These are phyloP conservation scores for Ochotona curzoniae DNA, from an alignment of 2,113 vertebrate genomes.

Conservation along the genomic window DNA sequence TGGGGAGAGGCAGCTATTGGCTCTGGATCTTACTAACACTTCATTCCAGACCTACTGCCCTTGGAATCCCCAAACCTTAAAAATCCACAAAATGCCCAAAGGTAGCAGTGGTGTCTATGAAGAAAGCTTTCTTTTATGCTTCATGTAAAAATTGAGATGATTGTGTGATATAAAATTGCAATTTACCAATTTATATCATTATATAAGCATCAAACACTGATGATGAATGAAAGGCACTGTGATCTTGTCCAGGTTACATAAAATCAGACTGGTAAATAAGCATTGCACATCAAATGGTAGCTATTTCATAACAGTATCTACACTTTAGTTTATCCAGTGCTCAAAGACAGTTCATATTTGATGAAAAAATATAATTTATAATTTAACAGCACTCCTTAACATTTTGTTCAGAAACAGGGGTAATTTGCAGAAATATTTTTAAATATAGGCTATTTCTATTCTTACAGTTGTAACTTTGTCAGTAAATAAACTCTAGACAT, in stretches of 20 bases:
- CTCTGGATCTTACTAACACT: no score
- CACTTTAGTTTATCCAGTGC: no score
- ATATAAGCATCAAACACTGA: background rate
- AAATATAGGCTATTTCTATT: background rate
- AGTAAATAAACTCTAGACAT: conserved; percentile 7
- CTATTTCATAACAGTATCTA: background rate
- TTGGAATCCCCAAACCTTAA: background rate
- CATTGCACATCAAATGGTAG: background rate
- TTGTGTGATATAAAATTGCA: background rate
- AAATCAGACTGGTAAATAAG: background rate
- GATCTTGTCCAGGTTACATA: background rate
- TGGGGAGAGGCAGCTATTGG: no score
- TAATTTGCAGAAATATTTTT: background rate
- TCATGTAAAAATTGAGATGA: background rate
- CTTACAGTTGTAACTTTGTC: background rate
- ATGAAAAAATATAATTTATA: background rate
- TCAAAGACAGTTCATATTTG: background rate
- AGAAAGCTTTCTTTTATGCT: background rate
- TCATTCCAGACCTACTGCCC: background rate
- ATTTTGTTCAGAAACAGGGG: background rate
- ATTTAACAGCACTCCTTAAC: background rate
- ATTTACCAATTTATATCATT: background rate
- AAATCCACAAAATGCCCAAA: background rate
- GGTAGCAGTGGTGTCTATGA: background rate
- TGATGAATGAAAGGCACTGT: background rate